Conservation (phyloP, 2,113 vertebrate species). For the Genyomyrus donnyi region DNA sequence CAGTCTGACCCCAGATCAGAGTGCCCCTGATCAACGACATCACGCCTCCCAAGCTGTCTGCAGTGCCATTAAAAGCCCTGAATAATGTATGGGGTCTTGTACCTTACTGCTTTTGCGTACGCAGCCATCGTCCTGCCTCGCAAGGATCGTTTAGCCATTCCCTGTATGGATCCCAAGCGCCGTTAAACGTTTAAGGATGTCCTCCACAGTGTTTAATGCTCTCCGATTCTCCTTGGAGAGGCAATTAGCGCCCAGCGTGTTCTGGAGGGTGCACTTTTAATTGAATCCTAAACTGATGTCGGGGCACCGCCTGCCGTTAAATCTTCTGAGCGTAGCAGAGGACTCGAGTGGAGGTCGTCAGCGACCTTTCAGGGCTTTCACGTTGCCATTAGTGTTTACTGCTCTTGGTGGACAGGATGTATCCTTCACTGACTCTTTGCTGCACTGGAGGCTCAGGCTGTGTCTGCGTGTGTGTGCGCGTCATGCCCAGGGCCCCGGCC, state of each 20-base stretch:
- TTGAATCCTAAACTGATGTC: not conserved
- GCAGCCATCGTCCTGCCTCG: not conserved
- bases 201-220: not conserved
- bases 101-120: too few relatives aligned
- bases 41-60: not conserved
- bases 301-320: not conserved
- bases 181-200: not conserved
- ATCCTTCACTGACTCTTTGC: not conserved
- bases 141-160: not conserved
- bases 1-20: not conserved
- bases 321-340: not conserved
- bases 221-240: not conserved
- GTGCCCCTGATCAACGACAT: not conserved
- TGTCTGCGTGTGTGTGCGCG: slow-evolving; percentile 18
- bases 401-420: not conserved
- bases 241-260: not conserved
- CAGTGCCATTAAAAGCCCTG: not conserved
- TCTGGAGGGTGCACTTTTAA: not conserved
- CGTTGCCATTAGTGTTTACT: not conserved
- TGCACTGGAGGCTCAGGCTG: not conserved
- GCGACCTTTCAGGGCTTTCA: not conserved
- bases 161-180: not conserved
- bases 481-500: slow-evolving; percentile 67
- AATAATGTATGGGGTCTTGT: slow-evolving; percentile 10
- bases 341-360: not conserved